Percentiles rank a stretch among this genome's conserved stretches.
phyloP scores from a whole-genome alignment of 1,140 invertebrate genomes.

The Anastatus disparis region DNA sequence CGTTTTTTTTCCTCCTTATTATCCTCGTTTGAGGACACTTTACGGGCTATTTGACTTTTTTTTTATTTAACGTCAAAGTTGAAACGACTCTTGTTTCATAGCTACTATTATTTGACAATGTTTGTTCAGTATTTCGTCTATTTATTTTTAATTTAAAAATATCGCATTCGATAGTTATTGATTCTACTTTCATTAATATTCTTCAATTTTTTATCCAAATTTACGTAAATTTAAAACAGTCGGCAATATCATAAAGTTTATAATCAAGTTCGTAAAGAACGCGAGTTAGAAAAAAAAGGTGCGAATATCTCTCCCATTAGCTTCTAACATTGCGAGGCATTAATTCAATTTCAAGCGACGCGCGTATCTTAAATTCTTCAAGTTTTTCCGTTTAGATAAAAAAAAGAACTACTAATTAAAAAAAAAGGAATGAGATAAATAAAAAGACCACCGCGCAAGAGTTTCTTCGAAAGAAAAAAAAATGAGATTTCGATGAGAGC shows the following conservation, averaged over 20 bases:
- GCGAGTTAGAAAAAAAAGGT: conserved; percentile 34
- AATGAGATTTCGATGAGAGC: too few relatives aligned
- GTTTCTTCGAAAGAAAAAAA: conserved; percentile 22
- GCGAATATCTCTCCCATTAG: conserved; percentile 29
- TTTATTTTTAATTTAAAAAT: too few relatives aligned
- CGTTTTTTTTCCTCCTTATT: conserved; percentile 5
- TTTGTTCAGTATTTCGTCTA: too few relatives aligned
- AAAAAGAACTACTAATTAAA: not conserved
- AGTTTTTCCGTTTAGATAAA: conserved; percentile 18
- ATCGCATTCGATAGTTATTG: too few relatives aligned
- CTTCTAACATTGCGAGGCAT: not conserved
- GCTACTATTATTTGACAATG: too few relatives aligned
- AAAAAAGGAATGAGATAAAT: conserved; percentile 13
- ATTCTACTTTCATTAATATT: too few relatives aligned
- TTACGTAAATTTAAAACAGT: too few relatives aligned
- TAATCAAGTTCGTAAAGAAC: too few relatives aligned
- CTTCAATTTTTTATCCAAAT: too few relatives aligned
- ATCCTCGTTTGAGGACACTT: not conserved
- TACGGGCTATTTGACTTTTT: conserved; percentile 22
- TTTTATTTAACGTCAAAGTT: conserved; percentile 16
- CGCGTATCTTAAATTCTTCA: conserved; percentile 17
- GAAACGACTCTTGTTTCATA: conserved; percentile 10
- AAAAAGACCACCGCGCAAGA: conserved; percentile 27
- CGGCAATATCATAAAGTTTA: too few relatives aligned
- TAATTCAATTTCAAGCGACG: not conserved